phyloP scores from a whole-genome alignment of 2,888 invertebrate genomes.

The Nomada fucata region DNA sequence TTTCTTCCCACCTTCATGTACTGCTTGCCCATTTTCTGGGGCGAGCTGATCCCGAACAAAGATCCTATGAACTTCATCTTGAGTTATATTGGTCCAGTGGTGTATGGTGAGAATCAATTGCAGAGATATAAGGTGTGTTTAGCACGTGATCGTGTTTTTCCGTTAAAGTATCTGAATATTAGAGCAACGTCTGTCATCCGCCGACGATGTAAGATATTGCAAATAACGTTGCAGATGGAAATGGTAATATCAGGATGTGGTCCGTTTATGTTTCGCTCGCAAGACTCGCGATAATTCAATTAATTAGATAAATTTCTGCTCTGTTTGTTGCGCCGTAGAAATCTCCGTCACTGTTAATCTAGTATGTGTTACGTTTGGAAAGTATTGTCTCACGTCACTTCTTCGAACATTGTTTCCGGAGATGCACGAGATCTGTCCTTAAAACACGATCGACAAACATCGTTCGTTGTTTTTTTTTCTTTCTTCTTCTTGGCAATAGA shows the following conservation, averaged over 20 bases:
- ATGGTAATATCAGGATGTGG: not conserved
- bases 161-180: not conserved
- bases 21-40: constrained; percentile 89
- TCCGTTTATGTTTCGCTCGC: not conserved
- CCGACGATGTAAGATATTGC: too few relatives aligned
- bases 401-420: constrained; percentile 77
- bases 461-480: not conserved
- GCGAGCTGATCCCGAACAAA: constrained; percentile 81
- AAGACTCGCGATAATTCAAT: constrained; percentile 1
- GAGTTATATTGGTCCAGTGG: not conserved
- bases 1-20: constrained; percentile 91
- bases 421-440: constrained; percentile 15
- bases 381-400: constrained; percentile 76
- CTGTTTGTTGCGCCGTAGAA: constrained; percentile 44
- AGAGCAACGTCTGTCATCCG: not conserved
- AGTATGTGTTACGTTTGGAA: constrained; percentile 50
- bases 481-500: not conserved
- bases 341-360: constrained; percentile 46
- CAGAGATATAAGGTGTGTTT: not conserved
- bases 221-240: not conserved
- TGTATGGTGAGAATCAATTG: not conserved
- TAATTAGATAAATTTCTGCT: constrained; percentile 39
- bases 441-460: constrained; percentile 5
- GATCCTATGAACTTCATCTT: constrained; percentile 83
- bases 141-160: not conserved